Conservation (phyloP, 2,113 vertebrate species). For the Erythrocercus mccallii region DNA sequence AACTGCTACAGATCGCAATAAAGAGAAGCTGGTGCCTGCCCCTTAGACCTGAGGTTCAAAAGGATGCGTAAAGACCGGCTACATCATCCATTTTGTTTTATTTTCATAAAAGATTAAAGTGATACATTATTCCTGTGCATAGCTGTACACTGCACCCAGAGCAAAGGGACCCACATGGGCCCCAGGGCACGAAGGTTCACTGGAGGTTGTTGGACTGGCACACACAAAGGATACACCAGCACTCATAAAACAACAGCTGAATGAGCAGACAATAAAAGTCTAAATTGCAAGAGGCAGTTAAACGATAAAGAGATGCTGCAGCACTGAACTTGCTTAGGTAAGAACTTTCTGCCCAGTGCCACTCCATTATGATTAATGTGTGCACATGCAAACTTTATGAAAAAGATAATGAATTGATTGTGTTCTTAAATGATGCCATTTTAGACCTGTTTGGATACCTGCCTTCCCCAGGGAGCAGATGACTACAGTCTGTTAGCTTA, state of each 20-base stretch:
- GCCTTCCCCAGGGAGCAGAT: conserved; percentile 43
- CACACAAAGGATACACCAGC: conserved; percentile 20
- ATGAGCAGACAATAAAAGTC: conserved; percentile 70
- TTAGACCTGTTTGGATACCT: conserved; percentile 67
- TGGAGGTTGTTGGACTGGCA: neutral
- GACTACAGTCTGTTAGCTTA: conserved; percentile 71
- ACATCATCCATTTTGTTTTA: neutral
- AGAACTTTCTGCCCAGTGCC: conserved; percentile 63
- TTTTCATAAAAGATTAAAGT: neutral
- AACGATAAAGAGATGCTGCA: conserved; percentile 67
- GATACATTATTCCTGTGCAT: neutral
- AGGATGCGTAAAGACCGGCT: accelerated
- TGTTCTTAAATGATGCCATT: conserved; percentile 67
- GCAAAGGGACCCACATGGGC: neutral
- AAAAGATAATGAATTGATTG: conserved; percentile 77
- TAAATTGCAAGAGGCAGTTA: conserved; percentile 66
- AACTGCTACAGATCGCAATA: neutral
- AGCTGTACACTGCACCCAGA: neutral
- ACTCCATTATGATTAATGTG: conserved; percentile 70
- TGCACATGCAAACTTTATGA: conserved; percentile 70
- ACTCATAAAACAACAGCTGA: conserved; percentile 71
- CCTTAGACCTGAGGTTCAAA: neutral
- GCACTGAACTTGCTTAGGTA: conserved; percentile 75
- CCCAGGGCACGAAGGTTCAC: neutral
- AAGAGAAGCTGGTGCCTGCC: neutral